Evolutionary conservation across 2,797 vertebrate genomes (phyloP).

Genomic region (Notolepis coatsorum): DNA sequence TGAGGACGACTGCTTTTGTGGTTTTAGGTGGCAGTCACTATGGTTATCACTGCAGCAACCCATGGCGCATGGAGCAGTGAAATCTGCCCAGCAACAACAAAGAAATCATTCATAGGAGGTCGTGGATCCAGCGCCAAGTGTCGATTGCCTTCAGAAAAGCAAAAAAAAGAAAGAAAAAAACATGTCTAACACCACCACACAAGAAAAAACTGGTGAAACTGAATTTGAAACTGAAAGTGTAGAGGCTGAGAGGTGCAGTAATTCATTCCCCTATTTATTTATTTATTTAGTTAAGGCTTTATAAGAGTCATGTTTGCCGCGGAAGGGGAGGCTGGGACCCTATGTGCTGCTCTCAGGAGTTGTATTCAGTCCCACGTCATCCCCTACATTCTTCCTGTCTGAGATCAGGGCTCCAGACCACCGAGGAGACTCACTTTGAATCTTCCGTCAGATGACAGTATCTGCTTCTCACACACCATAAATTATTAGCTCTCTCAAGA

Average conservation of each 20-base stretch:
- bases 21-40: conserved; percentile 42
- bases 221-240: too few species aligned
- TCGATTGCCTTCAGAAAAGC: neutral
- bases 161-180: too few species aligned
- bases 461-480: conserved; percentile 42
- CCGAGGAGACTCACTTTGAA: conserved; percentile 29
- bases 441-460: conserved; percentile 41
- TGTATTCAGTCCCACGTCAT: conserved; percentile 9
- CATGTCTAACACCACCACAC: neutral
- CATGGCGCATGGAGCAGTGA: conserved; percentile 49
- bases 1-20: neutral
- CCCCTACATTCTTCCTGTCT: conserved; percentile 10
- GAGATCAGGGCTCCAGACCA: conserved; percentile 13
- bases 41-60: conserved; percentile 55
- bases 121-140: conserved; percentile 46
- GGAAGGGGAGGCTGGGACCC: conserved; percentile 12
- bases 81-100: conserved; percentile 71
- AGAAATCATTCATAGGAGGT: conserved; percentile 51
- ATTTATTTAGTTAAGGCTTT: neutral
- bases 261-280: neutral
- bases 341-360: neutral
- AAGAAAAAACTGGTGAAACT: too few species aligned
- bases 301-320: too few species aligned
- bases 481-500: conserved; percentile 67
- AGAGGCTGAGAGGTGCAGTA: neutral